phyloP scores from a whole-genome alignment of 2,888 invertebrate species.

The Ischnus inquisitorius region DNA sequence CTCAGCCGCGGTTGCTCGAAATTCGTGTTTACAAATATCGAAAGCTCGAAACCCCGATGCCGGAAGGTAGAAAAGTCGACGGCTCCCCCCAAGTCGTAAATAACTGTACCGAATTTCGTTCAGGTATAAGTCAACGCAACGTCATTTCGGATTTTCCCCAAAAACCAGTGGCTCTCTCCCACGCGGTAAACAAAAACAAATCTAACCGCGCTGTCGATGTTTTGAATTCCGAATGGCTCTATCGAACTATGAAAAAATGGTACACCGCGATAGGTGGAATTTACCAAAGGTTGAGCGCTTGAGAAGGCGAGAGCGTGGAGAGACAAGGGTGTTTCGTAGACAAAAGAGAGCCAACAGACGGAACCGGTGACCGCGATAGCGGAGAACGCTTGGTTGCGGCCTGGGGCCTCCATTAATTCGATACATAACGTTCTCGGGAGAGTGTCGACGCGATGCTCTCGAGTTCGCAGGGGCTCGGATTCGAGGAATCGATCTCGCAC shows the following conservation, averaged over 20 bases:
- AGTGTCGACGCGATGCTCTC: slow-evolving; percentile 50
- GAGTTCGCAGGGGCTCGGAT: slow-evolving; percentile 59
- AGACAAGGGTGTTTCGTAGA: slow-evolving; percentile 15
- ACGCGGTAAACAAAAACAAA: slow-evolving; percentile 31
- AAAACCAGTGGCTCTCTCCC: neutral
- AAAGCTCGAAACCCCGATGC: slow-evolving; percentile 1
- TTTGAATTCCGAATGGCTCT: neutral
- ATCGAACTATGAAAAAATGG: slow-evolving; percentile 25
- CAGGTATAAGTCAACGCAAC: slow-evolving; percentile 7
- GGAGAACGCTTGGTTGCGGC: slow-evolving; percentile 43
- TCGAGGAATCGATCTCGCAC: slow-evolving; percentile 69
- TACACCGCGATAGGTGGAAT: slow-evolving; percentile 38
- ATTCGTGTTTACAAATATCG: slow-evolving; percentile 13
- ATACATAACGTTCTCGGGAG: slow-evolving; percentile 46
- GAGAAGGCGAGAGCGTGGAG: slow-evolving; percentile 1
- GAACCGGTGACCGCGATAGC: slow-evolving; percentile 60
- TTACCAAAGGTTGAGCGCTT: slow-evolving; percentile 50
- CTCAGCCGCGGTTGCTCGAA: neutral
- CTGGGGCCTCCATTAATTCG: slow-evolving; percentile 62
- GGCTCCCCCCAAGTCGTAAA: slow-evolving; percentile 10
- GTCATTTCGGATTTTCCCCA: slow-evolving; percentile 7
- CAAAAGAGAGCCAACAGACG: slow-evolving; percentile 47
- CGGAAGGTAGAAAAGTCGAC: neutral
- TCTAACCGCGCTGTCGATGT: neutral
- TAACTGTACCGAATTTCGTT: neutral